phyloP scores from a whole-genome alignment of 2,113 vertebrate genomes.

The Nerophis ophidion region DNA sequence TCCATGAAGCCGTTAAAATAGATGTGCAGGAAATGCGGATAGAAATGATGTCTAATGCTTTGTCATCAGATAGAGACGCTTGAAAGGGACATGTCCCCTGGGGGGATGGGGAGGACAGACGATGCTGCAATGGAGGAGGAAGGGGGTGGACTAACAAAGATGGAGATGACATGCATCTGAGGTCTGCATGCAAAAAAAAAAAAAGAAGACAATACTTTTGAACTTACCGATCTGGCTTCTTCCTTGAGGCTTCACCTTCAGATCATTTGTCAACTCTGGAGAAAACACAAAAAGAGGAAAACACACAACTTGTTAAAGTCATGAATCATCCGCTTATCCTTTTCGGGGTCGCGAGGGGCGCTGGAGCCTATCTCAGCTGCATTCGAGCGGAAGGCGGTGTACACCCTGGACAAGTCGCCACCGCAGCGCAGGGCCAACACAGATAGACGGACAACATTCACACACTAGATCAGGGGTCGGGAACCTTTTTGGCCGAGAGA shows the following conservation, averaged over 20 bases:
- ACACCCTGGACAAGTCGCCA: no score
- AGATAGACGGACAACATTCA: no score
- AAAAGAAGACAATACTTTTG: not conserved
- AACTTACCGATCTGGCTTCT: slow-evolving; percentile 67
- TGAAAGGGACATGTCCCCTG: slow-evolving; percentile 23
- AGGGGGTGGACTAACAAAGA: slow-evolving; percentile 14
- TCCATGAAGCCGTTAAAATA: not conserved
- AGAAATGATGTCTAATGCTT: not conserved
- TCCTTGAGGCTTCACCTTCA: slow-evolving; percentile 65
- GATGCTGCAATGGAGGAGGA: slow-evolving; percentile 4
- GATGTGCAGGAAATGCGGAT: not conserved
- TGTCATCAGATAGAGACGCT: slow-evolving; percentile 11
- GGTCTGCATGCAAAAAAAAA: not conserved
- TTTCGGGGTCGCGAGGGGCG: no score
- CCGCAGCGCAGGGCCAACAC: no score
- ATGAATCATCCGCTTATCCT: not conserved
- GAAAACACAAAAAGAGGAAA: slow-evolving; percentile 1
- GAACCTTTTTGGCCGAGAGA: no score
- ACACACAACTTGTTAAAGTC: not conserved
- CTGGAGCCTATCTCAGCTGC: no score
- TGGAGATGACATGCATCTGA: not conserved
- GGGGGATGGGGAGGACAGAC: slow-evolving; percentile 30
- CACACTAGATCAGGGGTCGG: no score
- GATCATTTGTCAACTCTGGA: slow-evolving; percentile 71
- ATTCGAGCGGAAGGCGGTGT: no score